Percentiles rank a stretch among this genome's conserved stretches.
phyloP scores from a whole-genome alignment of 1,140 invertebrate genomes.

The Rhizoglyphus robini region DNA sequence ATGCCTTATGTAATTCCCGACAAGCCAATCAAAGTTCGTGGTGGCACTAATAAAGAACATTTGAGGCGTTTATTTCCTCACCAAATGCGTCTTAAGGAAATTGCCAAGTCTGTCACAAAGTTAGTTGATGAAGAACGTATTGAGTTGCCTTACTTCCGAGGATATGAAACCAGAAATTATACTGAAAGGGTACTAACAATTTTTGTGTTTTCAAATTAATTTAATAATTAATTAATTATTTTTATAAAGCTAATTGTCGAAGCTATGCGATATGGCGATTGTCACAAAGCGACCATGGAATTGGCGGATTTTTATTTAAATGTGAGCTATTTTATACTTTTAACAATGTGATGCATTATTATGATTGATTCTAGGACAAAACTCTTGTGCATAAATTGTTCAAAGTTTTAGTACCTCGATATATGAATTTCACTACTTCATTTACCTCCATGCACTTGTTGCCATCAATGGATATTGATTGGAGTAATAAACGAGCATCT shows the following conservation, averaged over 20 bases:
- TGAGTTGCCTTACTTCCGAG: conserved; percentile 57
- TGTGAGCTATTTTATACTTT: conserved; percentile 27
- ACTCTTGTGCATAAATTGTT: conserved; percentile 80
- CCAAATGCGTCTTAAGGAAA: not conserved
- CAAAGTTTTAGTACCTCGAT: conserved; percentile 74
- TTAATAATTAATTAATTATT: conserved; percentile 14
- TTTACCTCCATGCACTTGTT: conserved; percentile 59
- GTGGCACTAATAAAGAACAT: not conserved
- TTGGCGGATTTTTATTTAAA: conserved; percentile 71
- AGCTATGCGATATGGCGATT: conserved; percentile 69
- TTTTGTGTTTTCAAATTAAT: conserved; percentile 1
- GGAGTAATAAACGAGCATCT: conserved; percentile 32
- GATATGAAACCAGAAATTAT: conserved; percentile 74
- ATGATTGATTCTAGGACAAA: conserved; percentile 48
- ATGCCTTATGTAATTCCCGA: conserved; percentile 17
- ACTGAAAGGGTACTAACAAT: conserved; percentile 46
- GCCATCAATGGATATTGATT: conserved; percentile 46
- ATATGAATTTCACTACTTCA: conserved; percentile 49
- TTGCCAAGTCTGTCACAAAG: conserved; percentile 44
- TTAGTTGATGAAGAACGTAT: conserved; percentile 76
- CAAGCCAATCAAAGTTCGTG: not conserved
- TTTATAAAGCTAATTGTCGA: conserved; percentile 65
- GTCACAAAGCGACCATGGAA: conserved; percentile 70
- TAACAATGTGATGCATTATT: not conserved
- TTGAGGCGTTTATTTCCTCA: not conserved